phyloP scores from a whole-genome alignment of 1,140 invertebrate species.

The Agraylea sexmaculata region DNA sequence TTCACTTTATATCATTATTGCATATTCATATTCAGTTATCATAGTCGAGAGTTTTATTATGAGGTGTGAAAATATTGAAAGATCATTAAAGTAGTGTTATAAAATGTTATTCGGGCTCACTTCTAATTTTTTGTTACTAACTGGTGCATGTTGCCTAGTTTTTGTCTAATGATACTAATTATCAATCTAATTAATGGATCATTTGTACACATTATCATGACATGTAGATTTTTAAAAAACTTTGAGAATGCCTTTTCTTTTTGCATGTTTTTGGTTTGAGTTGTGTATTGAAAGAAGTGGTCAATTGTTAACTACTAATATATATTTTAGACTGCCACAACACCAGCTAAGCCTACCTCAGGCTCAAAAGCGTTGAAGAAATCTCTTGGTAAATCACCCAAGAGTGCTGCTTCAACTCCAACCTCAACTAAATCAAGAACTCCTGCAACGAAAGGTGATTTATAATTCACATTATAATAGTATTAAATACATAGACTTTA shows the following conservation, averaged over 20 bases:
- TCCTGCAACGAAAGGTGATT: conserved; percentile 25
- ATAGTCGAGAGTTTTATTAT: conserved; percentile 16
- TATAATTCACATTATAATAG: not conserved
- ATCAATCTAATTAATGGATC: no score
- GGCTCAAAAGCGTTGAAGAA: conserved; percentile 3
- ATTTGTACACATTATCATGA: no score
- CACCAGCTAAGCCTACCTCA: conserved; percentile 9
- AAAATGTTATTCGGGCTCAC: no score
- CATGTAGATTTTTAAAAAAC: not conserved
- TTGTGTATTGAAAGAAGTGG: not conserved
- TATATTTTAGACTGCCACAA: conserved; percentile 15
- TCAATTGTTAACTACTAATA: no score
- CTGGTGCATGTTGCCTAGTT: no score
- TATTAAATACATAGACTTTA: not conserved
- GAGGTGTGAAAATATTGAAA: no score
- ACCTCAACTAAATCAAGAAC: conserved; percentile 12
- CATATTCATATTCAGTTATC: conserved; percentile 25
- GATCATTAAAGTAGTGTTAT: no score
- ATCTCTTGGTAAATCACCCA: not conserved
- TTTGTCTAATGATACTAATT: no score
- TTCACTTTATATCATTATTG: conserved; percentile 27
- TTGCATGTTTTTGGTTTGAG: conserved; percentile 1
- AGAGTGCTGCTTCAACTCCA: conserved; percentile 2
- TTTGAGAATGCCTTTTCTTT: conserved; percentile 3
- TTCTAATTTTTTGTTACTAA: no score